Evolutionary conservation across 1,140 invertebrate genomes (phyloP), one percentile per base, ranked within the genome.

Genomic region (Eurosta solidaginis): DNA sequence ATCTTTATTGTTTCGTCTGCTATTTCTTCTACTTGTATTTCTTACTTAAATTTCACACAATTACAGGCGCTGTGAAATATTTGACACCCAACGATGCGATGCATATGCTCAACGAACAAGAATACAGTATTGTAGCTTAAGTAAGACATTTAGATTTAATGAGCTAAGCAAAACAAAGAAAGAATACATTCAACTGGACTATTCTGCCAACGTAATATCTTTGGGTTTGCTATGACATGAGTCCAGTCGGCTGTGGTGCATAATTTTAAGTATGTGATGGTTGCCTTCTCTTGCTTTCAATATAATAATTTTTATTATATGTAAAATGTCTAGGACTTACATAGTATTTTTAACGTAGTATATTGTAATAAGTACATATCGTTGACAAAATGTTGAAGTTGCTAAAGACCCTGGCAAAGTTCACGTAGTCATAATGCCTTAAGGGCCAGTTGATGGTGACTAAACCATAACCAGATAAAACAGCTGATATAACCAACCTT

Each of bases 41-140:
- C n/a, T 63, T 75, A 42, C 22, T 14, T 74, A 63, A 73, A 25
- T 45, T 44, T 33, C 10, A 52, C n/a, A 45, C 54, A 45, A 74
- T 86, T 86, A 80, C 85, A 87, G 85, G 83, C 81, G 84, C 84
- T 80, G 85, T 85, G 81, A 89, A 88, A 83, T 92, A 92, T 83
- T 89, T 89, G 81, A 89, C 90, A 83, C 90, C 90, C 77, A 90
- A 89, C 79, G 91, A 91, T 83, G 91, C 90, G 77, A 90, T 91
- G 82, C 87, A 90, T 80, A 90, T 91, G 90, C 82, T 88, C 77
- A 84, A 87, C 82, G 88, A 89, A 54, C 85, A 84, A 82, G 85
- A 87, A 79, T 87, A 85, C 80, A 83, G 22, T 47, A 47, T 74
- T 74, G 73, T 74, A 5, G 3, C 42, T 7, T 74, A 47, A 68